Conservation (phyloP, 1,140 invertebrate genomes). For the Drosophila serrata region DNA sequence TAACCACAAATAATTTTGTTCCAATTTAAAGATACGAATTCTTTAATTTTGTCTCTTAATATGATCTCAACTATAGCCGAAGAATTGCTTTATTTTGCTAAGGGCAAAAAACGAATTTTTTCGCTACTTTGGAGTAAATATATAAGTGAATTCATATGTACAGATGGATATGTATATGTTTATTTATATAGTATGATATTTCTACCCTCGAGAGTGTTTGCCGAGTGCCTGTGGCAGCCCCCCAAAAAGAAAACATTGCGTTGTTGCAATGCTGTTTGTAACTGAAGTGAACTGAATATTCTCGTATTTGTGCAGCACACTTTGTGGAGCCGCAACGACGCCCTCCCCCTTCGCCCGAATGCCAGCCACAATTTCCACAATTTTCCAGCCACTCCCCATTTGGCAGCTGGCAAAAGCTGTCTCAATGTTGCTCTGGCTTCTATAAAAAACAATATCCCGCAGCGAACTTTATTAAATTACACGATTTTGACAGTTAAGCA, state of each 20-base stretch:
- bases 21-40: no score
- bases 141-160: constrained; percentile 20
- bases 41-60: background rate
- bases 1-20: background rate
- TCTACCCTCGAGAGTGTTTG: constrained; percentile 25
- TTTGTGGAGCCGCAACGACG: constrained; percentile 47
- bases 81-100: constrained; percentile 15
- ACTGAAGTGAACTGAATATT: constrained; percentile 48
- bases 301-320: constrained; percentile 64
- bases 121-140: constrained; percentile 39
- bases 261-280: constrained; percentile 53
- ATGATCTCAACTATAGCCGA: background rate
- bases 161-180: constrained; percentile 24
- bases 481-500: constrained; percentile 84
- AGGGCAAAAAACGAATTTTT: constrained; percentile 16
- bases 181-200: constrained; percentile 24
- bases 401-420: constrained; percentile 65
- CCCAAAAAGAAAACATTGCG: constrained; percentile 54
- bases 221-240: constrained; percentile 26
- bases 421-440: constrained; percentile 54
- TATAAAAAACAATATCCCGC: constrained; percentile 80
- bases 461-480: constrained; percentile 85
- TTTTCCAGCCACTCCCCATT: constrained; percentile 48
- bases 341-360: background rate
- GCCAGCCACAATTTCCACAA: constrained; percentile 35